These are phyloP conservation scores for Hipparchia semele DNA, from an alignment of 2,888 invertebrate genomes.

Conservation along the genomic window DNA sequence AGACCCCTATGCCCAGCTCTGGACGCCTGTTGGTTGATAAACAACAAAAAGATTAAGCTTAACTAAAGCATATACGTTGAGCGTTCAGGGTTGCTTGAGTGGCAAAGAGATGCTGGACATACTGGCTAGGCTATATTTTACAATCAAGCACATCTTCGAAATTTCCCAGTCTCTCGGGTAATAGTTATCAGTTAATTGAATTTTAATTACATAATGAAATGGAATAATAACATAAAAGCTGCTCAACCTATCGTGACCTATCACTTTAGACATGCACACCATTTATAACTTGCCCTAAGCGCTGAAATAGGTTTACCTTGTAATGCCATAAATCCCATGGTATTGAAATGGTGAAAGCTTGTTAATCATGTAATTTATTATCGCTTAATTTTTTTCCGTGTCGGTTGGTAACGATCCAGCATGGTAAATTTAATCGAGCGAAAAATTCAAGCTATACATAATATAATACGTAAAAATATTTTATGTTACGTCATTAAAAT, in stretches of 20 bases:
- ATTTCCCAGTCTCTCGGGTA: not conserved
- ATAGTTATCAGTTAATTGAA: not conserved
- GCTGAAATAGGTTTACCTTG: not conserved
- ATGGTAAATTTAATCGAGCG: too few relatives aligned
- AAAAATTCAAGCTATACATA: not conserved
- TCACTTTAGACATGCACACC: not conserved
- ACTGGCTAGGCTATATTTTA: too few relatives aligned
- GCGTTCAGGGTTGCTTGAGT: too few relatives aligned
- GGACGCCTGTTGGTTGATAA: too few relatives aligned
- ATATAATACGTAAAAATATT: too few relatives aligned
- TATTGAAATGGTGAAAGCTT: not conserved
- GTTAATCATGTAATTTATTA: conserved; percentile 1
- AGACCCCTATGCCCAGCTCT: too few relatives aligned
- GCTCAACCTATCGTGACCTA: conserved; percentile 7
- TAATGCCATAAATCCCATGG: conserved; percentile 3
- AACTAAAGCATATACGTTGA: too few relatives aligned
- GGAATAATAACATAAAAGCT: conserved; percentile 9
- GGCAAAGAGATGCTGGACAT: too few relatives aligned
- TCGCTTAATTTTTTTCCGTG: not conserved
- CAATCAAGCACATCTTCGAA: too few relatives aligned
- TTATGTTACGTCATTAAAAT: too few relatives aligned
- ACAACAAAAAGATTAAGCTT: too few relatives aligned
- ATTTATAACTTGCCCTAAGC: not conserved
- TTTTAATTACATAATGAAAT: not conserved
- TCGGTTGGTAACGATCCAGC: too few relatives aligned